phyloP scores from a whole-genome alignment of 2,888 invertebrate genomes.

The Tenthredo mesomela region DNA sequence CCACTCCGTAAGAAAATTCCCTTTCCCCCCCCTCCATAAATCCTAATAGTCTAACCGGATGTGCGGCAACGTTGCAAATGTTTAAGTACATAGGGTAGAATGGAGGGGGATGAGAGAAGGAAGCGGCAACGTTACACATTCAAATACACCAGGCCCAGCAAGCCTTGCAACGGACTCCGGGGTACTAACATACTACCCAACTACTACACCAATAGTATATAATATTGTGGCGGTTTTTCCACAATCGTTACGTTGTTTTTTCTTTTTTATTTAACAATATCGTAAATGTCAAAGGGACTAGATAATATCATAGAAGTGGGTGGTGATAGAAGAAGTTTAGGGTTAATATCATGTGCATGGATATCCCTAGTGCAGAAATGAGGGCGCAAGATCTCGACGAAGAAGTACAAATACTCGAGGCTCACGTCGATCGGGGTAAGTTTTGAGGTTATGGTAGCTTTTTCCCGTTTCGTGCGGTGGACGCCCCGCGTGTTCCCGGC shows the following conservation, averaged over 20 bases:
- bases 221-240: neutral
- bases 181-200: slow-evolving; percentile 20
- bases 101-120: slow-evolving; percentile 64
- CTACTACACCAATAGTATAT: neutral
- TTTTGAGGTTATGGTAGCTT: slow-evolving; percentile 35
- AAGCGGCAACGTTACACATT: slow-evolving; percentile 76
- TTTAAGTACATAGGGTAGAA: slow-evolving; percentile 70
- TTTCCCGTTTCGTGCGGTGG: slow-evolving; percentile 17
- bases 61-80: slow-evolving; percentile 77
- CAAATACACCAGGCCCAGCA: slow-evolving; percentile 73
- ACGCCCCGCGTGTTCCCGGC: slow-evolving; percentile 58
- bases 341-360: slow-evolving; percentile 74
- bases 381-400: slow-evolving; percentile 74
- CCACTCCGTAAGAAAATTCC: slow-evolving; percentile 59
- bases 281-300: slow-evolving; percentile 28
- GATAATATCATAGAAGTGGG: too few relatives aligned
- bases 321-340: neutral
- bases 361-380: slow-evolving; percentile 74
- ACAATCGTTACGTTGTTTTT: neutral
- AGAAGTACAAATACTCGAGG: slow-evolving; percentile 75
- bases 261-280: neutral
- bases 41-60: slow-evolving; percentile 66
- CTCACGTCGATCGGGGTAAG: slow-evolving; percentile 72
- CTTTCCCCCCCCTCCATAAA: slow-evolving; percentile 67
- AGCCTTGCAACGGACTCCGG: slow-evolving; percentile 48